Evolutionary conservation across 2,797 vertebrate genomes (phyloP).

Genomic region (Diplodus puntazzo): DNA sequence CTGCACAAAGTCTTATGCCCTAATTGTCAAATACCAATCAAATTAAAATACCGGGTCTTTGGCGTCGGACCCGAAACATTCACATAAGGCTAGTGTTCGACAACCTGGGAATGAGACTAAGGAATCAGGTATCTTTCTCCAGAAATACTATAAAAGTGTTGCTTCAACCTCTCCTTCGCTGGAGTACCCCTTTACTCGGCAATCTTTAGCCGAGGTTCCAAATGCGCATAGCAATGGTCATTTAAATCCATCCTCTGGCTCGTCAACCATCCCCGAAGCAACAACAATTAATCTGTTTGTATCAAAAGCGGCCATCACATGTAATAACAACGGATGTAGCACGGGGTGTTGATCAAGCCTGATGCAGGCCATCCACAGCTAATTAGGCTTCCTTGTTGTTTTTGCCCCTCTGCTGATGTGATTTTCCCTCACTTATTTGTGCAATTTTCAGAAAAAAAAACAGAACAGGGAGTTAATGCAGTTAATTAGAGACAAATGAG

Average conservation of each 20-base stretch:
- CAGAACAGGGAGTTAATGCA: neutral
- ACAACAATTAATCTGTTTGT: neutral
- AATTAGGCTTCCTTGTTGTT: neutral
- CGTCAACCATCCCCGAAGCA: neutral
- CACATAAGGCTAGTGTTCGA: too few species aligned
- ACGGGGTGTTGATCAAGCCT: neutral
- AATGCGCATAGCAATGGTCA: too few species aligned
- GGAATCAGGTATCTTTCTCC: too few species aligned
- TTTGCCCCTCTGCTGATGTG: neutral
- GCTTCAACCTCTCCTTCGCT: neutral
- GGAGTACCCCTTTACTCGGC: neutral
- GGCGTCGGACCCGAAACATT: too few species aligned
- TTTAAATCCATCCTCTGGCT: neutral
- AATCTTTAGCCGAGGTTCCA: neutral
- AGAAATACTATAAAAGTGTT: too few species aligned
- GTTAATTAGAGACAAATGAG: neutral
- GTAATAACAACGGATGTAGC: neutral
- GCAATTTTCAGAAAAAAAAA: neutral
- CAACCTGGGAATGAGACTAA: too few species aligned
- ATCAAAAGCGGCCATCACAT: neutral
- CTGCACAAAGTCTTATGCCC: too few species aligned
- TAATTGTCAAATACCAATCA: too few species aligned
- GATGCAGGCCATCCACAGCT: neutral
- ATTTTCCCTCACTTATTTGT: constrained; percentile 3
- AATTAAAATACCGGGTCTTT: too few species aligned